phyloP scores from a whole-genome alignment of 2,797 vertebrate species.

The Sebastes taczanowskii region DNA sequence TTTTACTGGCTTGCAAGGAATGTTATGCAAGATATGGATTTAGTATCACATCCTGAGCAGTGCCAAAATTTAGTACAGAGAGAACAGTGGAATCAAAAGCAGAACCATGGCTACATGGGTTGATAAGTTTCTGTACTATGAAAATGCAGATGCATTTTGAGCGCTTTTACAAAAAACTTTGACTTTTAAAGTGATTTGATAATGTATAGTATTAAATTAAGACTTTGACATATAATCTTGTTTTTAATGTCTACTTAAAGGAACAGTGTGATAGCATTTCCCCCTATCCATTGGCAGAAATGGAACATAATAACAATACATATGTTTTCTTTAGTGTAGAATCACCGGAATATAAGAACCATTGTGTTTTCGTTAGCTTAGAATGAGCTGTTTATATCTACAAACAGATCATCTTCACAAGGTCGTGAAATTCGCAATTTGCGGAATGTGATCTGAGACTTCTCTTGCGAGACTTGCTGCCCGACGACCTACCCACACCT shows the following conservation, averaged over 20 bases:
- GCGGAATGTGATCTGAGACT: rapidly evolving
- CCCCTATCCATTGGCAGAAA: too few relatives aligned
- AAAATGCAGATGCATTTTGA: neutral
- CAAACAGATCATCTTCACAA: too few relatives aligned
- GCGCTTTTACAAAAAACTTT: neutral
- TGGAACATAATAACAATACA: too few relatives aligned
- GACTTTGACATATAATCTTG: neutral
- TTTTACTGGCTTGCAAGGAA: neutral
- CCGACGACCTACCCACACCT: rapidly evolving
- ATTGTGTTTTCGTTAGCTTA: too few relatives aligned
- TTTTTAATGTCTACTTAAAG: neutral
- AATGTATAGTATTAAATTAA: neutral
- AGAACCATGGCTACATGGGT: neutral
- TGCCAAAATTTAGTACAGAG: neutral
- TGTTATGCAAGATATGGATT: neutral
- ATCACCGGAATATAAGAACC: too few relatives aligned
- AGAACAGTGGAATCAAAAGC: neutral
- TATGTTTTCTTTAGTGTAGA: too few relatives aligned
- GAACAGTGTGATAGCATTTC: too few relatives aligned
- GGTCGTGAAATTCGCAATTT: too few relatives aligned
- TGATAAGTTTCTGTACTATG: neutral
- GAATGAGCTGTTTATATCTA: too few relatives aligned
- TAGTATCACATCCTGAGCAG: neutral
- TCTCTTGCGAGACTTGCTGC: rapidly evolving
- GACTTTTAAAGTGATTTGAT: neutral